A percentile compares a stretch with the other conserved stretches of the same genome.
Evolutionary conservation across 1,140 invertebrate genomes (phyloP).

Genomic region (Zaprionus kolodkinae): DNA sequence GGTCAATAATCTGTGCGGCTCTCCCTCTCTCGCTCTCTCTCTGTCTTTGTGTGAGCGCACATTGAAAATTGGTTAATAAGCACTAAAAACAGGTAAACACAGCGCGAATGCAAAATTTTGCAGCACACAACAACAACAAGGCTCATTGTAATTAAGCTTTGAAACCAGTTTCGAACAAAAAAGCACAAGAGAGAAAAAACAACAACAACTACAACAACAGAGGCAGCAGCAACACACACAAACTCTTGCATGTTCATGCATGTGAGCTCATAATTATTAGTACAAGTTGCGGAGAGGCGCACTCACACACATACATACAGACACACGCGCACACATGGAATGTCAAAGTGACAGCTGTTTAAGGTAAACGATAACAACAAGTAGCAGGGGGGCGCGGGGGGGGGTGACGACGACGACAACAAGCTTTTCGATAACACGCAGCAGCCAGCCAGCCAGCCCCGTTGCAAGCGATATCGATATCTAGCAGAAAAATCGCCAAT

Average conservation of each 20-base stretch:
- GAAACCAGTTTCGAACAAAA: constrained; percentile 69
- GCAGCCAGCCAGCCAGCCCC: constrained; percentile 1
- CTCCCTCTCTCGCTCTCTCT: background rate
- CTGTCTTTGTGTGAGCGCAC: constrained; percentile 32
- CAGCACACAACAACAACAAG: constrained; percentile 51
- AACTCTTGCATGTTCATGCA: constrained; percentile 16
- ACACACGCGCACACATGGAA: constrained; percentile 35
- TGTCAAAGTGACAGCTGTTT: constrained; percentile 73
- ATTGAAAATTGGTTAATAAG: constrained; percentile 68
- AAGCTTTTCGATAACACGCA: constrained; percentile 16
- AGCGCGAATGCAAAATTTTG: constrained; percentile 68
- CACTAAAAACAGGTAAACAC: constrained; percentile 60
- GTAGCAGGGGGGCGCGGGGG: constrained; percentile 35
- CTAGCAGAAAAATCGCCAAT: background rate
- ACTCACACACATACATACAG: constrained; percentile 22
- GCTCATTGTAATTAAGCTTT: constrained; percentile 77
- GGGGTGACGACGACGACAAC: background rate
- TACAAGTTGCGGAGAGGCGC: constrained; percentile 34
- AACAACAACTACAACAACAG: background rate
- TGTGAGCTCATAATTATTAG: constrained; percentile 51
- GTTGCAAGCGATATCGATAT: constrained; percentile 16
- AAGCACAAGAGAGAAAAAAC: constrained; percentile 23
- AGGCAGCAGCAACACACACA: constrained; percentile 30
- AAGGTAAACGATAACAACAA: constrained; percentile 67
- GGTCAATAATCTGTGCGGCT: constrained; percentile 72